Evolutionary conservation across 1,140 invertebrate species (phyloP).

Genomic region (Drosophila lacertosa): DNA sequence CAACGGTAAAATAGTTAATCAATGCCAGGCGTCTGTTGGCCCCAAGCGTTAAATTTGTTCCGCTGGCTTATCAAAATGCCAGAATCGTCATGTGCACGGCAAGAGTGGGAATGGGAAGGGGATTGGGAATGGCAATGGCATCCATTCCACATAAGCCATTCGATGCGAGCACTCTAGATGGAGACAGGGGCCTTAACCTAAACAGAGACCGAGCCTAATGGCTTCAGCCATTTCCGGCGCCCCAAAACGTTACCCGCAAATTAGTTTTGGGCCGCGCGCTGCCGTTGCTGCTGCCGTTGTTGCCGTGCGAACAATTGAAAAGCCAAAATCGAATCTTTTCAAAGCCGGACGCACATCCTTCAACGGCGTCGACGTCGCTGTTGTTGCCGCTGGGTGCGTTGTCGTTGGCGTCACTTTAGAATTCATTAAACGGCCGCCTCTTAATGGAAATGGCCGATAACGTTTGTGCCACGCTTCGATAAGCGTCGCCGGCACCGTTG

Average conservation of each 20-base stretch:
- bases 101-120: background rate
- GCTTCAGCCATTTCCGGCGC: slow-evolving; percentile 76
- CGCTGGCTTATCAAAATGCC: slow-evolving; percentile 73
- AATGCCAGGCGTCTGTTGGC: slow-evolving; percentile 48
- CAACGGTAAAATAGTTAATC: slow-evolving; percentile 69
- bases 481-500: slow-evolving; percentile 54
- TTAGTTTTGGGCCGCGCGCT: slow-evolving; percentile 66
- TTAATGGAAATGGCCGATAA: slow-evolving; percentile 83
- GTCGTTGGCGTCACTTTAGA: slow-evolving; percentile 68
- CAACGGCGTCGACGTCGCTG: slow-evolving; percentile 45
- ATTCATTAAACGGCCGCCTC: slow-evolving; percentile 80
- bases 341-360: slow-evolving; percentile 59
- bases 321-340: slow-evolving; percentile 79
- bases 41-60: slow-evolving; percentile 70
- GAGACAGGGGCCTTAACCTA: slow-evolving; percentile 30
- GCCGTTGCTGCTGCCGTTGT: slow-evolving; percentile 11
- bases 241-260: slow-evolving; percentile 78
- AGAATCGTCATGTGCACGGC: slow-evolving; percentile 71
- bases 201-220: slow-evolving; percentile 60
- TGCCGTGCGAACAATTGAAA: slow-evolving; percentile 79
- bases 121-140: slow-evolving; percentile 7
- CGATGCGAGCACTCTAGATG: slow-evolving; percentile 50
- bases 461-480: slow-evolving; percentile 79
- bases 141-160: slow-evolving; percentile 69
- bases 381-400: slow-evolving; percentile 10